Percentiles rank a stretch among this genome's conserved stretches.
Conservation (phyloP, 2,888 invertebrate species). For the Polyommatus icarus region DNA sequence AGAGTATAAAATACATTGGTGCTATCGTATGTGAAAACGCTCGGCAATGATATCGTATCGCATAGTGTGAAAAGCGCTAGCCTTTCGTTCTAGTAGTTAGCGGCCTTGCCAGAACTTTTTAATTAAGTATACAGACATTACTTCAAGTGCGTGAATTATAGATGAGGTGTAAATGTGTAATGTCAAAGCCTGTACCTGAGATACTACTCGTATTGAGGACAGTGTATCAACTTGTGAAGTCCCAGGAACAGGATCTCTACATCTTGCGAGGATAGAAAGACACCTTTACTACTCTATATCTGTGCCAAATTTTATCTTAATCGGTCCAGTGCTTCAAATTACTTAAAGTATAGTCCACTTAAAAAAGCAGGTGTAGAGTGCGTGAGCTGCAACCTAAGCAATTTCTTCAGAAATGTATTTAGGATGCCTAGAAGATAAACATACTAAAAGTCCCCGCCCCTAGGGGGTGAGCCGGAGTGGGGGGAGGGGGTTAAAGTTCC, state of each 20-base stretch:
- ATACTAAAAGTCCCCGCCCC: no score
- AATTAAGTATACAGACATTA: constrained; percentile 30
- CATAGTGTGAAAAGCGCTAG: neutral
- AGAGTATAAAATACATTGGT: neutral
- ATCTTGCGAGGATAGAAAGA: neutral
- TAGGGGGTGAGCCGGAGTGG: no score
- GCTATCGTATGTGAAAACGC: neutral
- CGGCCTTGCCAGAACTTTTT: constrained; percentile 26
- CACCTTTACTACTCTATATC: neutral
- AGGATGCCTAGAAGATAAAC: no score
- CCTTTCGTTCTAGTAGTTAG: neutral
- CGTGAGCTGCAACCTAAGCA: no score
- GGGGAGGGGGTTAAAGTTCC: no score
- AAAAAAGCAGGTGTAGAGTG: no score
- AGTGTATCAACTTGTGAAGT: neutral
- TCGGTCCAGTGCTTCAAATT: neutral
- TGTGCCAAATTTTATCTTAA: neutral
- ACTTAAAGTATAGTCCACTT: no score
- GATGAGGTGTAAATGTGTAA: constrained; percentile 12
- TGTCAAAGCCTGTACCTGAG: neutral
- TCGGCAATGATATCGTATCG: neutral
- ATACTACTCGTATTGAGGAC: neutral
- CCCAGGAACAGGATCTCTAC: neutral
- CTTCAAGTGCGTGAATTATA: constrained; percentile 3
- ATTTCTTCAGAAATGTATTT: no score